Evolutionary conservation across 1,140 invertebrate genomes (phyloP).

Genomic region (Kradibia gibbosae): DNA sequence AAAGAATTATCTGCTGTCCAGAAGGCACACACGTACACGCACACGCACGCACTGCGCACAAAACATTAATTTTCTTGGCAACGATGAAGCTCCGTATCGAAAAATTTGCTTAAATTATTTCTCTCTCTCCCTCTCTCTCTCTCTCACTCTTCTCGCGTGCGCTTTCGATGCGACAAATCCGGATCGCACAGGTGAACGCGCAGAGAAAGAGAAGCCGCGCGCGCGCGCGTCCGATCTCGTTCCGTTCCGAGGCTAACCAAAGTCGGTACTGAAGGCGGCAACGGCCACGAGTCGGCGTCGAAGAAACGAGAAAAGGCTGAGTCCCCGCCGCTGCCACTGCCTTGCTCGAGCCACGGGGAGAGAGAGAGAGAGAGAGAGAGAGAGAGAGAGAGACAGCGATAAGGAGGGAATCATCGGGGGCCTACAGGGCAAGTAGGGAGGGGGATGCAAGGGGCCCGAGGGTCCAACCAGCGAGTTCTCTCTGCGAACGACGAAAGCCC

Average conservation of each 20-base stretch:
- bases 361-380: not conserved
- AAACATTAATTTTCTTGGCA: not conserved
- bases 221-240: not conserved
- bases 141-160: not conserved
- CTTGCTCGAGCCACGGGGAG: not conserved
- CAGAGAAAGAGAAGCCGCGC: not conserved
- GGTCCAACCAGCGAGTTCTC: slow-evolving; percentile 2
- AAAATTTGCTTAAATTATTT: not conserved
- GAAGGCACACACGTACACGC: not conserved
- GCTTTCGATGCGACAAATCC: not conserved
- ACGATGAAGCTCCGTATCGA: not conserved
- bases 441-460: slow-evolving; percentile 3
- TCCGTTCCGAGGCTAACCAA: slow-evolving; percentile 23
- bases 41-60: not conserved
- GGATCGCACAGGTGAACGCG: not conserved
- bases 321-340: not conserved
- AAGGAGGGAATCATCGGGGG: slow-evolving; percentile 4
- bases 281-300: slow-evolving; percentile 4
- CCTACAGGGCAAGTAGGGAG: slow-evolving; percentile 12
- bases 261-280: slow-evolving; percentile 38
- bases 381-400: slow-evolving; percentile 7
- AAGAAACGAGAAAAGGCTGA: slow-evolving; percentile 38
- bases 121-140: not conserved
- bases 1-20: not conserved
- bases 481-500: not conserved